Evolutionary conservation across 2,797 vertebrate genomes (phyloP).

Genomic region (Semotilus atromaculatus): DNA sequence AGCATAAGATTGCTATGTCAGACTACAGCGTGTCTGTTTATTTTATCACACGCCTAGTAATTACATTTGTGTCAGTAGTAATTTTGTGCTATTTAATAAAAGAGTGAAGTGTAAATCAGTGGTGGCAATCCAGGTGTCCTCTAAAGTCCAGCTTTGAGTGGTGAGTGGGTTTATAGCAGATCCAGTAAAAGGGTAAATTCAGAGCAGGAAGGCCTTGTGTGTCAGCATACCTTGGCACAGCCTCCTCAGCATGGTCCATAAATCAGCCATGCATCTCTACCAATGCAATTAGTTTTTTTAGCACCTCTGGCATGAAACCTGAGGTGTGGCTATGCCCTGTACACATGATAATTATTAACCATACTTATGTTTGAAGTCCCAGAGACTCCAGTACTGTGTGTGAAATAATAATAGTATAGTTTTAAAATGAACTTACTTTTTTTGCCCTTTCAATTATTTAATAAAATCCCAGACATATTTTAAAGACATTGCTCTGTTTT

Average conservation of each 20-base stretch:
- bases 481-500: background rate
- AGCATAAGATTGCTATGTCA: constrained; percentile 72
- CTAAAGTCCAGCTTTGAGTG: constrained; percentile 64
- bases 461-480: background rate
- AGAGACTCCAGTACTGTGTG: background rate
- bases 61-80: constrained; percentile 77
- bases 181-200: constrained; percentile 28
- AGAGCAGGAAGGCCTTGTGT: constrained; percentile 32
- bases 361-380: background rate
- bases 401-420: background rate
- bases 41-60: constrained; percentile 76
- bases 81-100: constrained; percentile 74
- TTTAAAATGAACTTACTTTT: background rate
- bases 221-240: constrained; percentile 45
- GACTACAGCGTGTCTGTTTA: constrained; percentile 69
- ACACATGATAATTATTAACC: constrained; percentile 42
- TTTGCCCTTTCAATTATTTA: background rate
- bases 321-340: constrained; percentile 17
- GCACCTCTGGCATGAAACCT: constrained; percentile 46
- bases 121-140: constrained; percentile 74
- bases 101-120: constrained; percentile 72
- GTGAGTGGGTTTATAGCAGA: constrained; percentile 47
- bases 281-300: constrained; percentile 57
- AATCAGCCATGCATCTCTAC: constrained; percentile 56
- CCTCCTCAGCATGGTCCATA: constrained; percentile 44